Base-by-base conservation (phyloP, 1,140 invertebrate genomes). In the Gryllus bimaculatus region DNA sequence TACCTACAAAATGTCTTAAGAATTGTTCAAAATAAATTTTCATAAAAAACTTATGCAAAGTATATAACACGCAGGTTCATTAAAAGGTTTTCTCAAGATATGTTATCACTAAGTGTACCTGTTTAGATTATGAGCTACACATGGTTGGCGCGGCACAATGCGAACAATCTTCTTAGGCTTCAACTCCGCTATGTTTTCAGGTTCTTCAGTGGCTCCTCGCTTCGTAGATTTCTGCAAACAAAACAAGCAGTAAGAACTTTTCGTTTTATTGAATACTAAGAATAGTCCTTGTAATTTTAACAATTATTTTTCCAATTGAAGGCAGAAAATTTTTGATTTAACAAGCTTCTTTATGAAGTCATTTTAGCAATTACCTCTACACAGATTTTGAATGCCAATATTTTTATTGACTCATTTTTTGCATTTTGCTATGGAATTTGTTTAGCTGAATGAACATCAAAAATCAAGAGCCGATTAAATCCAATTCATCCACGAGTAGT, bases 91-190 rank as follows among this genome's bases (percentile, higher is more conserved):
- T 20, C 13, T 26, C 18, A 47, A 18, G 26, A 47, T 39, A 8
- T 10, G 10, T 26, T 10, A 12, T 76, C 75, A 76, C 4, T n/a
- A 79, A 26, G 7, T 20, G 47, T 79, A 81, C 81, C 80, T 82
- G 79, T 83, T 83, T 48, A 73, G 73, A 80, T 81, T 81, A 78
- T 80, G 77, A 54, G 78, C 75, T 74, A 81, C 80, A 81, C 82
- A 83, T 12, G 80, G 82, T 79, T 83, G 80, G 66, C 80, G 80
- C 8, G 54, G 39, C 66, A 49, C 76, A 78, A 48, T 75, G 20
- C 66, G 54, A 39, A n/a, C 74, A 48, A 81, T 80, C 47, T 83
- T 81, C 20, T 78, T 77, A 18, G 81, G 79, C 75, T 81, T 81
- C 20, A 79, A 26, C 66, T 80, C 82, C 49, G 73, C 74, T 75